These are phyloP conservation scores for Leptinotarsa juncta DNA, from an alignment of 2,888 invertebrate genomes.

Conservation along the genomic window DNA sequence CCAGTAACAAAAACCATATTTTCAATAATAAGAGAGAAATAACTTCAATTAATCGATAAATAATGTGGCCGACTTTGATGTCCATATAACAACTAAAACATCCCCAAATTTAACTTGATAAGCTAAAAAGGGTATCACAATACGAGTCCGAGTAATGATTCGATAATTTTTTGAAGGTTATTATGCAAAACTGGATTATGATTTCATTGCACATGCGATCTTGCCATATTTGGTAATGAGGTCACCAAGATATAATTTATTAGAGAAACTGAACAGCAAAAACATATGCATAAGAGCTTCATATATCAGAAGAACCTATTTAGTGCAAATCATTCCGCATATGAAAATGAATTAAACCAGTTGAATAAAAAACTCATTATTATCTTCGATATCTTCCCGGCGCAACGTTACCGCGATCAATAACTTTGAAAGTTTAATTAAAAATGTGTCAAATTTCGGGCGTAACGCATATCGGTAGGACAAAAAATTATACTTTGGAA, in stretches of 20 bases:
- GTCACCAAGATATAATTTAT: conserved; percentile 35
- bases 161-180: conserved; percentile 33
- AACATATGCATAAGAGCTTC: conserved; percentile 17
- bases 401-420: background rate
- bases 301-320: conserved; percentile 11
- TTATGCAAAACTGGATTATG: conserved; percentile 39
- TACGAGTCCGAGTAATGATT: background rate
- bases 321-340: conserved; percentile 9
- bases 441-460: conserved; percentile 1
- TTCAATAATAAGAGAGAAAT: too few relatives aligned
- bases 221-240: conserved; percentile 42
- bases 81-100: too few relatives aligned
- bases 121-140: background rate
- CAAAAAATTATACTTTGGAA: background rate
- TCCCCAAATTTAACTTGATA: too few relatives aligned
- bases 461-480: background rate
- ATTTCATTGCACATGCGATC: conserved; percentile 39
- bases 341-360: conserved; percentile 9
- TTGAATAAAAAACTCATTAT: conserved; percentile 10
- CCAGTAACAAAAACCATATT: too few relatives aligned
- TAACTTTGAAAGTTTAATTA: conserved; percentile 21
- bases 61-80: too few relatives aligned
- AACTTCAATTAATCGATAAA: too few relatives aligned
- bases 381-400: background rate
- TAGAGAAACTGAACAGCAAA: conserved; percentile 16